phyloP scores from a whole-genome alignment of 2,888 invertebrate genomes.

The Tetragonisca angustula region DNA sequence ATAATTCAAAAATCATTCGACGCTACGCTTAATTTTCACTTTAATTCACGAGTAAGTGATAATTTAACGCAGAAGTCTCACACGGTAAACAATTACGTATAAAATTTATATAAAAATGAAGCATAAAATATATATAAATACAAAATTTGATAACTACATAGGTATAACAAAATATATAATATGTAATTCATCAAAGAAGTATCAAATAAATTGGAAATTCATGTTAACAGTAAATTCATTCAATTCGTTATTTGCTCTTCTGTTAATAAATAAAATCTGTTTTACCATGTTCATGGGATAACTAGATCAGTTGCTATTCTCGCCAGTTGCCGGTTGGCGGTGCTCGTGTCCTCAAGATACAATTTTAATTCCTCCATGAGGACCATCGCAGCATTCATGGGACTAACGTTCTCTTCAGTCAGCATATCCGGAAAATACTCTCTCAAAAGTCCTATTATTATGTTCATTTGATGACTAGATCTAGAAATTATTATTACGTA shows the following conservation, averaged over 20 bases:
- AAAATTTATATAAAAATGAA: not conserved
- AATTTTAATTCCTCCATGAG: conserved; percentile 76
- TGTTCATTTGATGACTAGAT: conserved; percentile 73
- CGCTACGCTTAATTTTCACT: not conserved
- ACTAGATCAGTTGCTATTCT: conserved; percentile 77
- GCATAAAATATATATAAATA: not conserved
- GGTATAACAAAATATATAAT: too few species aligned
- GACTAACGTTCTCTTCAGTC: conserved; percentile 59
- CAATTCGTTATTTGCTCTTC: not conserved
- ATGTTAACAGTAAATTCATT: not conserved
- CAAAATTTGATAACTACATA: not conserved
- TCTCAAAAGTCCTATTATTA: conserved; percentile 73
- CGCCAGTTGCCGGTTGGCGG: conserved; percentile 72
- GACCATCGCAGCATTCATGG: conserved; percentile 70
- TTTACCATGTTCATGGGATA: conserved; percentile 71
- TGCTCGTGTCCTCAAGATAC: conserved; percentile 68
- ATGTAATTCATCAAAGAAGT: not conserved
- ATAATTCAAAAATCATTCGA: not conserved
- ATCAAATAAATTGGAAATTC: not conserved
- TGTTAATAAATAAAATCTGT: conserved; percentile 7
- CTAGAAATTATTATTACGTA: conserved; percentile 58
- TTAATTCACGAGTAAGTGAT: not conserved
- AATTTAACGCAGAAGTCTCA: not conserved
- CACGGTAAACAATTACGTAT: not conserved
- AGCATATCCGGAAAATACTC: conserved; percentile 71